These are phyloP conservation scores for Otus sunia DNA, from an alignment of 2,113 vertebrate species.

Conservation along the genomic window DNA sequence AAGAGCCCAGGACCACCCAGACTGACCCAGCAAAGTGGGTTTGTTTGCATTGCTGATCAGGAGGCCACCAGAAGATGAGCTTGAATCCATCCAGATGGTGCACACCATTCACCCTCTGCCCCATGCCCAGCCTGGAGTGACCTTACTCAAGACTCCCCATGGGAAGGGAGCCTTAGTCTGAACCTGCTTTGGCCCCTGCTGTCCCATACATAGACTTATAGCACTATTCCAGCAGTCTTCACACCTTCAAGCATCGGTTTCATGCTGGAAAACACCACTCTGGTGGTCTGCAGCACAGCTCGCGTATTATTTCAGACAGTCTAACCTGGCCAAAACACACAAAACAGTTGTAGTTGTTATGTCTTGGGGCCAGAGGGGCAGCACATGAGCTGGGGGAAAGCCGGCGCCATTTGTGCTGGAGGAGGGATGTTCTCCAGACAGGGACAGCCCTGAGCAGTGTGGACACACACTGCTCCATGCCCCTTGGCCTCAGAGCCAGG, in stretches of 20 bases:
- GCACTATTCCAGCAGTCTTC: not conserved
- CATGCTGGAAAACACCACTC: not conserved
- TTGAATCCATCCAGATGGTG: not conserved
- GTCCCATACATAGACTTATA: not conserved
- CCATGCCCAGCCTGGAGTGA: not conserved
- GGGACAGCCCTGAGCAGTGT: not conserved
- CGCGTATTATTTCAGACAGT: not conserved
- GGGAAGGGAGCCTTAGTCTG: not conserved
- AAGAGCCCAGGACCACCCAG: not conserved
- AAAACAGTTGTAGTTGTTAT: not conserved
- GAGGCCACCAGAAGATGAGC: not conserved
- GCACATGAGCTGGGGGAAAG: not conserved
- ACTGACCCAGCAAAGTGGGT: not conserved
- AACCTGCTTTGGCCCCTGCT: not conserved
- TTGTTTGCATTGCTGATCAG: not conserved
- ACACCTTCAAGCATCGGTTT: not conserved
- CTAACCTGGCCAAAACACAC: not conserved
- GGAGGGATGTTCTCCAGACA: not conserved
- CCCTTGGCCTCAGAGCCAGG: not conserved
- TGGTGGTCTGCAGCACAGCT: not conserved
- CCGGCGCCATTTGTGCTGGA: rapidly evolving
- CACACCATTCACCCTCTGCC: not conserved
- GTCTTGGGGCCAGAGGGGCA: not conserved
- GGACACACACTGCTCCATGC: not conserved
- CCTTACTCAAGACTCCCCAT: not conserved